phyloP scores from a whole-genome alignment of 2,888 invertebrate genomes.

The Caenorhabditis doughertyi region DNA sequence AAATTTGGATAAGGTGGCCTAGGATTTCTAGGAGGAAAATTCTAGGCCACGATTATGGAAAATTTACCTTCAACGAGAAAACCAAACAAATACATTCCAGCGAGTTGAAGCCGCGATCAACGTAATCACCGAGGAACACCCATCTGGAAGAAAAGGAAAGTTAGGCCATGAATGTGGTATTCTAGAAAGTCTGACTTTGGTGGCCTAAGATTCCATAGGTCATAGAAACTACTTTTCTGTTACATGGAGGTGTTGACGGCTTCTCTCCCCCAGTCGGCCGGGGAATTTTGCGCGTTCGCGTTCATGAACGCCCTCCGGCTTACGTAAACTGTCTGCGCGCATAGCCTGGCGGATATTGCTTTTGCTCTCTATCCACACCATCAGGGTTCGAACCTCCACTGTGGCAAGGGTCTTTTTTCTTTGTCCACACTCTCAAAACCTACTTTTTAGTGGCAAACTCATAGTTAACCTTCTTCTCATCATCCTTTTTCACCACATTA shows the following conservation, averaged over 20 bases:
- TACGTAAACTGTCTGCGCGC: background rate
- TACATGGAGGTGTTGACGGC: no score
- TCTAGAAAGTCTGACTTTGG: background rate
- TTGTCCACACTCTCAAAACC: background rate
- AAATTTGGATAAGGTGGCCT: background rate
- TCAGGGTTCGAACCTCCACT: background rate
- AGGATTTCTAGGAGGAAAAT: background rate
- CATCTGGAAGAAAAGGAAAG: constrained; percentile 20
- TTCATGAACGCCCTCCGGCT: no score
- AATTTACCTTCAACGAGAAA: constrained; percentile 49
- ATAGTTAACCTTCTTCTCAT: constrained; percentile 11
- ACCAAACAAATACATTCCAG: constrained; percentile 62
- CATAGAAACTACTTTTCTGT: no score
- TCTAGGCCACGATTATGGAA: no score
- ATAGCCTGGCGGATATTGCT: background rate
- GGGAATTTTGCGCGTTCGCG: no score
- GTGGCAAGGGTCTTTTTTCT: background rate
- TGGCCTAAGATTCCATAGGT: background rate
- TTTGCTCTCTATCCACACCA: background rate
- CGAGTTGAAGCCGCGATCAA: constrained; percentile 60
- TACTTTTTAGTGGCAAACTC: constrained; percentile 23
- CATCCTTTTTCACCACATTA: background rate
- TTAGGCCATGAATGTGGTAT: background rate
- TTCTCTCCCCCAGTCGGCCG: no score
- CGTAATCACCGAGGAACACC: constrained; percentile 65